Base-by-base conservation (phyloP, 2,888 invertebrate genomes). In the Eupithecia inturbata region DNA sequence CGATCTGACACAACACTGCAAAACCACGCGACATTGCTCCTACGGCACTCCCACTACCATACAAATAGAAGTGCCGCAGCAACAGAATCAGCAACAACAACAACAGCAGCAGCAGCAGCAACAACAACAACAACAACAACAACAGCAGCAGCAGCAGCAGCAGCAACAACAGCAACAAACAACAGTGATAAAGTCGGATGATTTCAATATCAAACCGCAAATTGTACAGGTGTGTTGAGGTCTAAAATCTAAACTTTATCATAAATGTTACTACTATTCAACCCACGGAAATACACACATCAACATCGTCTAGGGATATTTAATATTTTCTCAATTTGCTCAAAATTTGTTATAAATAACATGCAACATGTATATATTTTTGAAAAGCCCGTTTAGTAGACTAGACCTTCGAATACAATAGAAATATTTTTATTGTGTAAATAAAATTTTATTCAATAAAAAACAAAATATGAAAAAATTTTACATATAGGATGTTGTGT, bases 1-100 rank as follows among this genome's bases (percentile, higher is more conserved):
- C 26, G 97, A 97, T 78, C 89, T 97, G 78, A 96, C 96, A 80
- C 95, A 96, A 80, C 97, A 97, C 86, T 95, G 95, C 82, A 95
- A 96, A 84, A 88, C 95, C 60, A 94, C 95, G 74, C 94, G 96
- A 83, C 94, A 95, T 72, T 94, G 93, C 79, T 77, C 88, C 62
- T 80, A 41, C 81, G 82, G 64, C 81, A 83, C 72, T 71, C 79
- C 33, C 83, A 36, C 71, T 79, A 76, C 82, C 6, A 87, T 87
- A 68, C 87, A 88, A 81, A 87, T 94, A 80, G 91, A 94, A 14
- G 88, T 89, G 26, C 88, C 90, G 26, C 90, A 86, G 12, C 89
- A 91, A n/a, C 89, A 84, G 31, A 62, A 28, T 31, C 84, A 84
- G 26, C 83, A 84, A 10, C 85, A 95, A 82, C 85, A 95, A 76